Percentiles rank a stretch among this genome's conserved stretches.
Conservation (phyloP, 2,797 vertebrate genomes). For the Sparus aurata region DNA sequence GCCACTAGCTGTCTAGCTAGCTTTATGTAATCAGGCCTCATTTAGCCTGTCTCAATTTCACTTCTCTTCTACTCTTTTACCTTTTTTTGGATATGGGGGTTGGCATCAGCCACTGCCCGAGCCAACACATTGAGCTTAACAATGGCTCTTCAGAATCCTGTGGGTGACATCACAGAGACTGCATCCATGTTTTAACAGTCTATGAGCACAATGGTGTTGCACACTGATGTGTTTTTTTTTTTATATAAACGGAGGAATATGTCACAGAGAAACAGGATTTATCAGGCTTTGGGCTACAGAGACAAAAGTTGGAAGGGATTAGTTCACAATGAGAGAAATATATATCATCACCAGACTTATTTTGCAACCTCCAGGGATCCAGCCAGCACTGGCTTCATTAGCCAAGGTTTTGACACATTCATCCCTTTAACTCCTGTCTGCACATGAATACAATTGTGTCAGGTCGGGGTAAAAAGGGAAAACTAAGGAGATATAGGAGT, state of each 20-base stretch:
- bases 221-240: background rate
- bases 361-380: background rate
- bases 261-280: background rate
- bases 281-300: background rate
- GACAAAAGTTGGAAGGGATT: background rate
- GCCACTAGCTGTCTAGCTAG: too few species aligned
- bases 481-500: too few species aligned
- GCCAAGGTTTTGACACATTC: conserved; percentile 9
- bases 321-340: background rate
- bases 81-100: too few species aligned
- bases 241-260: background rate
- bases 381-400: background rate
- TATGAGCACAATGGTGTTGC: background rate
- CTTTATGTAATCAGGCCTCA: too few species aligned
- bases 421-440: background rate
- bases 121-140: too few species aligned
- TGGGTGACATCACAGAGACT: too few species aligned
- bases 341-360: background rate
- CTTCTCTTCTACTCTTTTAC: too few species aligned
- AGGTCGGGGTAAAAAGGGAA: too few species aligned
- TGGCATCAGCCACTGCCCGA: too few species aligned
- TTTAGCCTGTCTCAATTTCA: too few species aligned
- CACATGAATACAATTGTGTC: background rate
- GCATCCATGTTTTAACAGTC: too few species aligned
- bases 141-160: too few species aligned